Conservation (phyloP, 2,113 vertebrate genomes). For the Haliaeetus leucogaster region DNA sequence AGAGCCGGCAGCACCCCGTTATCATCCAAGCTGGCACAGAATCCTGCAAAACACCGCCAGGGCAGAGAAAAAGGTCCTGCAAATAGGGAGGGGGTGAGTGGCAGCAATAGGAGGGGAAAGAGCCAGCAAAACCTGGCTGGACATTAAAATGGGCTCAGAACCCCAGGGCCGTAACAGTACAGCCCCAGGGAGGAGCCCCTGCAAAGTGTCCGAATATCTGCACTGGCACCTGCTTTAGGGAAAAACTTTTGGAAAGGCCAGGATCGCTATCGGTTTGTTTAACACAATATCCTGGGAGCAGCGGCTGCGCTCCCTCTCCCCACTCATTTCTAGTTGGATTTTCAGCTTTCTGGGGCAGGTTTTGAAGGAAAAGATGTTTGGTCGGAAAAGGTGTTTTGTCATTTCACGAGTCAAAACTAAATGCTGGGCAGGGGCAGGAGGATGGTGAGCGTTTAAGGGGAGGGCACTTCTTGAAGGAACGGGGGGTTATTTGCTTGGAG, state of each 20-base stretch:
- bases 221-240: background rate
- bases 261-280: background rate
- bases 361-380: background rate
- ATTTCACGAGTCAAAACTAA: background rate
- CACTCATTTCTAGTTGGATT: background rate
- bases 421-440: background rate
- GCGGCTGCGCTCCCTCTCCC: background rate
- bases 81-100: background rate
- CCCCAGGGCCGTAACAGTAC: background rate
- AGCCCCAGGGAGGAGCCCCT: background rate
- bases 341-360: background rate
- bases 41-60: background rate
- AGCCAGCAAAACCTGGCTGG: background rate
- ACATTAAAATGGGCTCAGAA: accelerated
- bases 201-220: background rate
- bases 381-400: background rate
- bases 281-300: background rate
- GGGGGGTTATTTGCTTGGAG: background rate
- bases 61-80: background rate
- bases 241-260: background rate
- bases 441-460: background rate
- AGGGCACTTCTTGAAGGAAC: background rate
- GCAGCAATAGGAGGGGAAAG: background rate
- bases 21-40: background rate
- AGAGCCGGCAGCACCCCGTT: accelerated